Percentiles rank a stretch among this genome's conserved stretches.
Conservation (phyloP, 2,113 vertebrate species). For the Pangasianodon hypophthalmus region DNA sequence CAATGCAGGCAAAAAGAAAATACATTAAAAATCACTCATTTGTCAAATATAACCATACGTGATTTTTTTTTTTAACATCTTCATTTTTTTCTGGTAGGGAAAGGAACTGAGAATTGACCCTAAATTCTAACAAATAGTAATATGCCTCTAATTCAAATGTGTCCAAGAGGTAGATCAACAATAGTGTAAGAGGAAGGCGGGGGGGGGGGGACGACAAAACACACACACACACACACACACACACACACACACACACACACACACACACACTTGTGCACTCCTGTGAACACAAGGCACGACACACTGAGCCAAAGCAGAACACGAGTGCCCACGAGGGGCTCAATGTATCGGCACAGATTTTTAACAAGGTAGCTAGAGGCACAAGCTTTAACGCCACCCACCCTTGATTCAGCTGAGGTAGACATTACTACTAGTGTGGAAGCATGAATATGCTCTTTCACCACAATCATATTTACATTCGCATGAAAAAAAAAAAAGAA, state of each 20-base stretch:
- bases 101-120: slow-evolving; percentile 69
- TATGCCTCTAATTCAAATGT: slow-evolving; percentile 89
- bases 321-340: slow-evolving; percentile 79
- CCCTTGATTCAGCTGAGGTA: slow-evolving; percentile 89
- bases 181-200: slow-evolving; percentile 78
- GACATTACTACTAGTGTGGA: slow-evolving; percentile 83
- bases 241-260: slow-evolving; percentile 13
- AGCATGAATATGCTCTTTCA: slow-evolving; percentile 86
- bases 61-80: slow-evolving; percentile 73
- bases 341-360: slow-evolving; percentile 80
- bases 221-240: slow-evolving; percentile 72
- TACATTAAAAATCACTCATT: slow-evolving; percentile 75
- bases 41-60: slow-evolving; percentile 81
- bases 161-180: slow-evolving; percentile 95
- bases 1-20: slow-evolving; percentile 82
- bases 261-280: slow-evolving; percentile 80
- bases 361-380: slow-evolving; percentile 74
- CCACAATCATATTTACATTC: slow-evolving; percentile 92
- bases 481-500: slow-evolving; percentile 65
- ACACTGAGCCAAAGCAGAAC: slow-evolving; percentile 77
- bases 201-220: slow-evolving; percentile 75
- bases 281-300: slow-evolving; percentile 80
- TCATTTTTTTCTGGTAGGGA: slow-evolving; percentile 51
- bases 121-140: slow-evolving; percentile 82
- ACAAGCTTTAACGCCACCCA: slow-evolving; percentile 75